Conservation (phyloP, 1,140 invertebrate species). For the Uloborus diversus region DNA sequence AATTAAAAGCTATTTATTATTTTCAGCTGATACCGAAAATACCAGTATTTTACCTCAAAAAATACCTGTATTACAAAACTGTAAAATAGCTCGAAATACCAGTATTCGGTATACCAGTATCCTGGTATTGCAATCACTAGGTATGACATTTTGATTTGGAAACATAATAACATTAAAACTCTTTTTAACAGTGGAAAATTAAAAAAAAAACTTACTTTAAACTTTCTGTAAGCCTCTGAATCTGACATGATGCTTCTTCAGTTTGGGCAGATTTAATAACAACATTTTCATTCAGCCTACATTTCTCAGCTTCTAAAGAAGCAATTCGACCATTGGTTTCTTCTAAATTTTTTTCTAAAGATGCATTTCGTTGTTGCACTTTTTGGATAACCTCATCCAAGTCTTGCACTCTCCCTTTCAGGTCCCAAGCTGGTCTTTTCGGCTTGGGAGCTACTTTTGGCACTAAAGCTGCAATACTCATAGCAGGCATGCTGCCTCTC, state of each 20-base stretch:
- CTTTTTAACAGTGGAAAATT: conserved; percentile 37
- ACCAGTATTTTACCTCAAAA: too few species aligned
- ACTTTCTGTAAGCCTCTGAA: conserved; percentile 61
- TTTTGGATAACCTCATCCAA: conserved; percentile 64
- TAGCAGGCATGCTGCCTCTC: conserved; percentile 24
- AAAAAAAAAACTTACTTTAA: conserved; percentile 59
- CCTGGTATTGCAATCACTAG: too few species aligned
- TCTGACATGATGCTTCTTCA: conserved; percentile 60
- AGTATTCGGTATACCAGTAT: too few species aligned
- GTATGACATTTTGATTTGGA: too few species aligned
- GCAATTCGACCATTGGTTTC: conserved; percentile 59
- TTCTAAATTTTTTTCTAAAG: conserved; percentile 50
- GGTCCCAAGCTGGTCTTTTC: conserved; percentile 67
- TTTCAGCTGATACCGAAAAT: too few species aligned
- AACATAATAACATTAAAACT: neutral
- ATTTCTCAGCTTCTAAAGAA: conserved; percentile 62
- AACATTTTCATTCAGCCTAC: conserved; percentile 63
- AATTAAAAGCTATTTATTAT: too few species aligned
- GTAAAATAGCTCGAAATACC: too few species aligned
- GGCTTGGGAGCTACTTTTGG: conserved; percentile 6
- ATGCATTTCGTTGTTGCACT: conserved; percentile 48
- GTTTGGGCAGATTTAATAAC: conserved; percentile 61
- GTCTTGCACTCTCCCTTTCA: conserved; percentile 67
- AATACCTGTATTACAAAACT: too few species aligned
- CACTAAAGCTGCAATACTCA: neutral